Conservation (phyloP, 2,888 invertebrate species). For the Ganaspis brasiliensis region DNA sequence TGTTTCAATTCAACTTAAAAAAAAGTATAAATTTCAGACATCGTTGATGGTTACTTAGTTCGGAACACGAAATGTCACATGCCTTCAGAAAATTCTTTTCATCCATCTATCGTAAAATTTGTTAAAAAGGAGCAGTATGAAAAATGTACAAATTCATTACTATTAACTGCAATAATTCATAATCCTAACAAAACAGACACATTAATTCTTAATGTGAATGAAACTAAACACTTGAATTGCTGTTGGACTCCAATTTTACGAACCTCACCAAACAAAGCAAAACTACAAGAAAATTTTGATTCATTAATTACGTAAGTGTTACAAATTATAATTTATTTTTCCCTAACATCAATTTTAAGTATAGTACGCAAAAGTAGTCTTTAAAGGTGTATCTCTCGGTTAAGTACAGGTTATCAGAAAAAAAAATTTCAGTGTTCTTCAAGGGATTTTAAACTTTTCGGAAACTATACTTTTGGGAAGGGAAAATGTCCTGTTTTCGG, state of each 20-base stretch:
- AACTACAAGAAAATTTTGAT: constrained; percentile 70
- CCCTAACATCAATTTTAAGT: background rate
- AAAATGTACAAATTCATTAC: constrained; percentile 79
- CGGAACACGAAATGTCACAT: constrained; percentile 85
- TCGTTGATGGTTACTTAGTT: constrained; percentile 82
- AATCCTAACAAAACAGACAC: constrained; percentile 69
- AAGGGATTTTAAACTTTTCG: no score
- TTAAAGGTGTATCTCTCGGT: no score
- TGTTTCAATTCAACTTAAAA: no score
- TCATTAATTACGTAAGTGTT: constrained; percentile 73
- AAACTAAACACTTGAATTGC: constrained; percentile 82
- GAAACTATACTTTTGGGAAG: no score
- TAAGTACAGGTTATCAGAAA: no score
- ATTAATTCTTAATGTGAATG: constrained; percentile 65
- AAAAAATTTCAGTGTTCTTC: no score
- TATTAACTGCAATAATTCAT: constrained; percentile 66
- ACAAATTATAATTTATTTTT: background rate
- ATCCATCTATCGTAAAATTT: constrained; percentile 83
- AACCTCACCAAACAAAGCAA: constrained; percentile 74
- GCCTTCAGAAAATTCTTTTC: constrained; percentile 81
- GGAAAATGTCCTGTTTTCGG: no score
- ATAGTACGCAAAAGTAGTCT: no score
- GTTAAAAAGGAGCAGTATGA: constrained; percentile 82
- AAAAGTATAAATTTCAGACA: no score
- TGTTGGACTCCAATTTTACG: constrained; percentile 85